These are phyloP conservation scores for Philopedon plagiatum DNA, from an alignment of 2,888 invertebrate genomes.

Conservation along the genomic window DNA sequence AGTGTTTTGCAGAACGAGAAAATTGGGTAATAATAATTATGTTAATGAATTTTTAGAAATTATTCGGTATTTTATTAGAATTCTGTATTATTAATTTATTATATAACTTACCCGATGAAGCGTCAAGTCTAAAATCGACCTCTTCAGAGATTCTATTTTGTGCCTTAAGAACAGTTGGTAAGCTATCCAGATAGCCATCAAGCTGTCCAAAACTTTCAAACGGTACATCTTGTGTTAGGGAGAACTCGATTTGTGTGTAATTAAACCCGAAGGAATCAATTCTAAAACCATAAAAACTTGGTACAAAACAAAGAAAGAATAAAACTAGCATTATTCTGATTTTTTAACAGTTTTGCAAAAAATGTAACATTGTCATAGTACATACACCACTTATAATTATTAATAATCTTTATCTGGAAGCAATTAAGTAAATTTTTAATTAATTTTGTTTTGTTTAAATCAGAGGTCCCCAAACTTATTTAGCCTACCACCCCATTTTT, in stretches of 20 bases:
- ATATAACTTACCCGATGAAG: no score
- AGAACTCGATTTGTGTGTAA: not conserved
- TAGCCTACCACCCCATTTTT: no score
- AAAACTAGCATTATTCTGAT: not conserved
- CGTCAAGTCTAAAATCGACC: no score
- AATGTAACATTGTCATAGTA: not conserved
- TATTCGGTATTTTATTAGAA: no score
- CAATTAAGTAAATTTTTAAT: not conserved
- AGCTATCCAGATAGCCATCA: no score
- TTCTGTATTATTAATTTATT: no score
- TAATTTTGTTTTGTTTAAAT: not conserved
- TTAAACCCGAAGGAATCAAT: not conserved
- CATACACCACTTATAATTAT: not conserved
- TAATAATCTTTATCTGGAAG: not conserved
- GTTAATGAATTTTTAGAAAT: no score
- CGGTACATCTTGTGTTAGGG: not conserved
- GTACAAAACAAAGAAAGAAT: not conserved
- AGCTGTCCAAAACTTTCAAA: not conserved
- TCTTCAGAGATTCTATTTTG: no score
- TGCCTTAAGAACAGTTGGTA: no score
- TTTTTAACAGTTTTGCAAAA: not conserved
- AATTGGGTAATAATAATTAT: no score
- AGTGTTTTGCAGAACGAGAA: no score
- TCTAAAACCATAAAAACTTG: conserved; percentile 10
- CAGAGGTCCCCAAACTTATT: no score